Evolutionary conservation across 53 echinoderm and acorn worm genomes (phyloP), one percentile per base, ranked within the genome.

Genomic region (Henricia sp.): DNA sequence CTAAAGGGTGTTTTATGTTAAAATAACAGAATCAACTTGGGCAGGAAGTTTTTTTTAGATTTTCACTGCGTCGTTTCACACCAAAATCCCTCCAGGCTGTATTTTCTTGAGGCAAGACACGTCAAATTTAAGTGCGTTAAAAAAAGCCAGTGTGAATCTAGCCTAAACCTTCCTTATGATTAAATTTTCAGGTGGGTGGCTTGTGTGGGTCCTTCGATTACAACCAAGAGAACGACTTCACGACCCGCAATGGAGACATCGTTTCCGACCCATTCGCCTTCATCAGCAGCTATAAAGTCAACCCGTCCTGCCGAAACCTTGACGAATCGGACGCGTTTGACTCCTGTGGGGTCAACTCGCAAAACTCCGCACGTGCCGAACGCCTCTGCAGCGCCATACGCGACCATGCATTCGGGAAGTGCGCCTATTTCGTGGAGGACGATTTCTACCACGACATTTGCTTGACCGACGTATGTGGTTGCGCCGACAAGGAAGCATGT

Each of bases 131-230:
- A n/a, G n/a, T n/a, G n/a, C n/a, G n/a, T n/a, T n/a, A n/a, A n/a
- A n/a, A n/a, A n/a, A n/a, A n/a, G n/a, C n/a, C n/a, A n/a, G n/a
- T n/a, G n/a, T n/a, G n/a, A n/a, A n/a, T n/a, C n/a, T n/a, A n/a
- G n/a, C n/a, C n/a, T n/a, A n/a, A n/a, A n/a, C n/a, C n/a, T n/a
- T n/a, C n/a, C n/a, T n/a, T n/a, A n/a, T n/a, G n/a, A n/a, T 52
- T 58, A 0, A n/a, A 62, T 25, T 14, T 71, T 39, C 12, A 84
- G 84, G 71, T 84, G 24, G 46, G 5, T 52, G 84, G 84, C 34
- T 70, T 84, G 43, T 84, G 84, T 56, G 84, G 84, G 4, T 69
- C 84, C 16, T 84, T 60, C 40, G 84, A 84, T 20, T 68, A 55
- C 41, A 70, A 69, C 26, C 54, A 84, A 34, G 71, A 70, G 27